Base-by-base conservation (phyloP, 2,797 vertebrate genomes). In the Mionectes olivaceus region DNA sequence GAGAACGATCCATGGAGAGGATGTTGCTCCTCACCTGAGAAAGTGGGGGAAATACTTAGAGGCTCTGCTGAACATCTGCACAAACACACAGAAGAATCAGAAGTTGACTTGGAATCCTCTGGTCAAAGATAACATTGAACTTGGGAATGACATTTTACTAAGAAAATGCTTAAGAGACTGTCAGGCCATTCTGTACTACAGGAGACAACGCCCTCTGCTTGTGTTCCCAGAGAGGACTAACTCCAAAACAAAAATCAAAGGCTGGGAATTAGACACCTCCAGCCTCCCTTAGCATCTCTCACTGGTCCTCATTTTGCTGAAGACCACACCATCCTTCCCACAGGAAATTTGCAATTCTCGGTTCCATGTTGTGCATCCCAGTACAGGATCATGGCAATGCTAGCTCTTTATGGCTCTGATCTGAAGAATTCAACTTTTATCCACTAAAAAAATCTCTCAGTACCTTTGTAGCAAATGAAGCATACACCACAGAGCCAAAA, bases 331-430 rank as follows among this genome's bases (percentile, higher is more conserved):
- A 60, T 18, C 28, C 28, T 64, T 53, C 57, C 33, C 7, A 27
- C 1, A 47, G 39, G 27, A 88, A 69, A 41, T 6, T 25, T 56
- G 19, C 4, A 63, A 16, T 60, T 85, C 86, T 81, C 70, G 19
- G 12, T 60, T 75, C 13, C 35, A 59, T 23, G 27, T 10, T 82
- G 16, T 7, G 12, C 22, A 77, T 24, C n/a, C 44, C 49, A n/a
- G 13, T 18, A 55, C 0, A 4, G 35, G 16, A 63, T n/a, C 22
- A 35, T 2, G 13, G 35, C 5, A 0, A 49, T 0, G 1, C 11
- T 71, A 37, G 32, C 19, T 81, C 41, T 59, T 92, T 19, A 27
- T 2, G 4, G 30, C 23, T 78, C 39, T 57, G 60, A 68, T 32
- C 22, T 43, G 39, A 92, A 43, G 28, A 81, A 81, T 77, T 65